Conservation (phyloP, 2,888 invertebrate species). For the Metalampra italica region DNA sequence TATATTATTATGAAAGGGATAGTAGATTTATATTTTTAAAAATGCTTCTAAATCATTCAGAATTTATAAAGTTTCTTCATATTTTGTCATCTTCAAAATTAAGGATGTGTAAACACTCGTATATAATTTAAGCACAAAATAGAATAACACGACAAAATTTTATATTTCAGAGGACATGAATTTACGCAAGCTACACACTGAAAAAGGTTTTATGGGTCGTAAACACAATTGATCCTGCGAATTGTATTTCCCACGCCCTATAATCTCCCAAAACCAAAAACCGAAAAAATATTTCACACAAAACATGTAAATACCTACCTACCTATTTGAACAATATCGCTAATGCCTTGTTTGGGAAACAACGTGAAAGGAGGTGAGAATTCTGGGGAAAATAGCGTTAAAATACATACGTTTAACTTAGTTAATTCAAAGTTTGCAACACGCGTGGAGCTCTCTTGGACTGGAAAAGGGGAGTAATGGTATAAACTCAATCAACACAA, state of each 20-base stretch:
- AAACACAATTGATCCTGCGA: constrained; percentile 59
- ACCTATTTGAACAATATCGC: constrained; percentile 9
- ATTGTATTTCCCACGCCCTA: constrained; percentile 38
- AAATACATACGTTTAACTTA: constrained; percentile 10
- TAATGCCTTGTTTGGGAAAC: constrained; percentile 10
- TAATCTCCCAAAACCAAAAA: constrained; percentile 13
- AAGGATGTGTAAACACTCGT: no score
- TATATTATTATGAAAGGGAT: no score
- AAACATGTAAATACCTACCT: no score
- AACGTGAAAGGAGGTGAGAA: constrained; percentile 2
- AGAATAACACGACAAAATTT: background rate
- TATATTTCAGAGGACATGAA: constrained; percentile 24
- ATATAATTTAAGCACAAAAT: background rate
- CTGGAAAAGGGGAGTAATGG: constrained; percentile 8
- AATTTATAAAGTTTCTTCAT: no score
- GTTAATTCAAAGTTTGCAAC: constrained; percentile 13
- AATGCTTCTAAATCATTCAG: no score
- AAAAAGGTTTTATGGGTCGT: constrained; percentile 59
- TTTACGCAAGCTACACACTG: constrained; percentile 43
- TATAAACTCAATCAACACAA: constrained; percentile 8
- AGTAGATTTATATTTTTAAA: no score
- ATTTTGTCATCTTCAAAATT: no score
- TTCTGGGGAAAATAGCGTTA: constrained; percentile 6
- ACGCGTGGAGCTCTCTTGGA: constrained; percentile 4
- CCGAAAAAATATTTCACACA: constrained; percentile 1